These are phyloP conservation scores for Brienomyrus brachyistius DNA, from an alignment of 2,113 vertebrate genomes.

Conservation along the genomic window DNA sequence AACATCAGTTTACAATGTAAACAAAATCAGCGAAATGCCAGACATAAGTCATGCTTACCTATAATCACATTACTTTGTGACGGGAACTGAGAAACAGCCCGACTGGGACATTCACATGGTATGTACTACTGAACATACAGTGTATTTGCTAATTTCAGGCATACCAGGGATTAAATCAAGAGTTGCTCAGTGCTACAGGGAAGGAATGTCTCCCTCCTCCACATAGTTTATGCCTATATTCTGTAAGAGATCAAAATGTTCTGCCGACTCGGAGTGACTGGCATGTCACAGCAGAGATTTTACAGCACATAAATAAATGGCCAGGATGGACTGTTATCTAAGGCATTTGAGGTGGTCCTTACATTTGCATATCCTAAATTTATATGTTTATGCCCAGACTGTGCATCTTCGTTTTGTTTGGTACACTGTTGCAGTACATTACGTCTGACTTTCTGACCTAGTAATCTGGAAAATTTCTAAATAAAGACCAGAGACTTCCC, in stretches of 20 bases:
- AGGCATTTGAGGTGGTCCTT: not conserved
- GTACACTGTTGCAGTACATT: not conserved
- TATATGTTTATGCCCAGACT: not conserved
- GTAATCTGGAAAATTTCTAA: not conserved
- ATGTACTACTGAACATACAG: not conserved
- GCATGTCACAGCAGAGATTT: not conserved
- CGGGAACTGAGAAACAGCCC: not conserved
- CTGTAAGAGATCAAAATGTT: not conserved
- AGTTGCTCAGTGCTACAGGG: not conserved
- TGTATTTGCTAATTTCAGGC: not conserved
- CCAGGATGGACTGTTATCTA: not conserved
- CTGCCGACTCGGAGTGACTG: not conserved
- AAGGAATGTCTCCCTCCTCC: not conserved
- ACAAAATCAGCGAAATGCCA: not conserved
- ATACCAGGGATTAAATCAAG: not conserved
- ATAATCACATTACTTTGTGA: not conserved
- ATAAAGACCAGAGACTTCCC: not conserved
- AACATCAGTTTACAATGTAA: not conserved
- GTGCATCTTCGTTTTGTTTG: not conserved
- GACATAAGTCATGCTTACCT: not conserved
- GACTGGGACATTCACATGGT: not conserved
- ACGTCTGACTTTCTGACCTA: not conserved
- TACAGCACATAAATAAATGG: not conserved
- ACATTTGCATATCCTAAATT: not conserved
- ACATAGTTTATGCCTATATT: not conserved